Evolutionary conservation across 2,797 vertebrate species (phyloP).

Genomic region (Prionace glauca): DNA sequence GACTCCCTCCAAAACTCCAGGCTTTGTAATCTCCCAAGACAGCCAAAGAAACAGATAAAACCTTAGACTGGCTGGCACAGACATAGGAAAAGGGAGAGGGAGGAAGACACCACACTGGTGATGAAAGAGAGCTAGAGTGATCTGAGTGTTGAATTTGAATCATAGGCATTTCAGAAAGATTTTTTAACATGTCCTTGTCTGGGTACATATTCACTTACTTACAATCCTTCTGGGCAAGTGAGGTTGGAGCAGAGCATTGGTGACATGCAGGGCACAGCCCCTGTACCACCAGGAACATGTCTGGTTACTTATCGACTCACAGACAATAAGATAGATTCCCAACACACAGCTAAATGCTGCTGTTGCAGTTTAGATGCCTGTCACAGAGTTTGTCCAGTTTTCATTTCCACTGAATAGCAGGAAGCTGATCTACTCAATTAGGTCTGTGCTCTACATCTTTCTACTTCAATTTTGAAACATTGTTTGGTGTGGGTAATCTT

Average conservation of each 20-base stretch:
- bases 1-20: no score
- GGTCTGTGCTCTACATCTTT: background rate
- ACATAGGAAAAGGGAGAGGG: background rate
- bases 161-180: background rate
- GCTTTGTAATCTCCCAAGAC: no score
- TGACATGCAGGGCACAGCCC: background rate
- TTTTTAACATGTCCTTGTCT: background rate
- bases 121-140: background rate
- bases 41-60: no score
- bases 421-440: background rate
- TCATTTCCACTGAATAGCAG: background rate
- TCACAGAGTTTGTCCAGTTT: background rate
- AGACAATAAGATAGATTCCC: background rate
- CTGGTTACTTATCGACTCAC: background rate
- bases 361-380: background rate
- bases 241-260: background rate
- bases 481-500: background rate
- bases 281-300: background rate
- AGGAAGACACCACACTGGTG: background rate
- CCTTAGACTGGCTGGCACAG: no score
- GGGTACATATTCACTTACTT: background rate
- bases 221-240: background rate
- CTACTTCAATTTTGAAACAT: background rate
- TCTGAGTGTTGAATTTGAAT: background rate
- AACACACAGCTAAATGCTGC: background rate